Evolutionary conservation across 2,113 vertebrate genomes (phyloP).

Genomic region (Archocentrus centrarchus): DNA sequence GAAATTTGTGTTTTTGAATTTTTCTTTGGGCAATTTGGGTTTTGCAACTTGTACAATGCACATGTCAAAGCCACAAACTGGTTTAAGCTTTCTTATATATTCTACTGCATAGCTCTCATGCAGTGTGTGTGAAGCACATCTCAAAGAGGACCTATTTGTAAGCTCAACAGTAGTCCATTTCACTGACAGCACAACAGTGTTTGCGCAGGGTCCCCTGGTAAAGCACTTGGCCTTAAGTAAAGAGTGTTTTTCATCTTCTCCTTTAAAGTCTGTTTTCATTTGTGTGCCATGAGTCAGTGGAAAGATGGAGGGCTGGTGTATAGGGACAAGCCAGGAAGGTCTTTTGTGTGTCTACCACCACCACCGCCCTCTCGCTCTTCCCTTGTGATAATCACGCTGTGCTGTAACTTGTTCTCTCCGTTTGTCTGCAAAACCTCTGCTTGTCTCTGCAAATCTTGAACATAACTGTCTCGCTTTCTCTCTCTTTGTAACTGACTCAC

Average conservation of each 20-base stretch:
- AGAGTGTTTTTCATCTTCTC: conserved; percentile 64
- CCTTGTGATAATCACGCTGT: conserved; percentile 68
- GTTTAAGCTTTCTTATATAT: conserved; percentile 6
- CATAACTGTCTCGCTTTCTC: conserved; percentile 15
- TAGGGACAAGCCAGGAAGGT: conserved; percentile 59
- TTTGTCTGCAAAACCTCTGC: conserved; percentile 65
- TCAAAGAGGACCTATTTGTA: conserved; percentile 37
- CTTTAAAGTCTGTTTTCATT: conserved; percentile 75
- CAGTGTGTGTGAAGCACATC: conserved; percentile 22
- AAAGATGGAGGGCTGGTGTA: conserved; percentile 57
- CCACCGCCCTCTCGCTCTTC: conserved; percentile 2
- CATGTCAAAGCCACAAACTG: background rate
- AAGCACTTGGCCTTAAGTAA: conserved; percentile 65
- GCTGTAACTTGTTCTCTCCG: conserved; percentile 69
- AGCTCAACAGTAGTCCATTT: conserved; percentile 52
- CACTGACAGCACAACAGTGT: conserved; percentile 50
- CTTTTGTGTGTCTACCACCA: background rate
- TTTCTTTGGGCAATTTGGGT: background rate
- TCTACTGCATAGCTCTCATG: background rate
- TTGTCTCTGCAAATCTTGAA: conserved; percentile 63
- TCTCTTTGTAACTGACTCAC: conserved; percentile 3
- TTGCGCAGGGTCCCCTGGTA: conserved; percentile 55
- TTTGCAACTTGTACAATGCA: background rate
- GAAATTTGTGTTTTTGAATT: background rate
- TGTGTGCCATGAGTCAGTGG: conserved; percentile 71